phyloP scores from a whole-genome alignment of 2,113 vertebrate species.

The Vireo altiloquus region DNA sequence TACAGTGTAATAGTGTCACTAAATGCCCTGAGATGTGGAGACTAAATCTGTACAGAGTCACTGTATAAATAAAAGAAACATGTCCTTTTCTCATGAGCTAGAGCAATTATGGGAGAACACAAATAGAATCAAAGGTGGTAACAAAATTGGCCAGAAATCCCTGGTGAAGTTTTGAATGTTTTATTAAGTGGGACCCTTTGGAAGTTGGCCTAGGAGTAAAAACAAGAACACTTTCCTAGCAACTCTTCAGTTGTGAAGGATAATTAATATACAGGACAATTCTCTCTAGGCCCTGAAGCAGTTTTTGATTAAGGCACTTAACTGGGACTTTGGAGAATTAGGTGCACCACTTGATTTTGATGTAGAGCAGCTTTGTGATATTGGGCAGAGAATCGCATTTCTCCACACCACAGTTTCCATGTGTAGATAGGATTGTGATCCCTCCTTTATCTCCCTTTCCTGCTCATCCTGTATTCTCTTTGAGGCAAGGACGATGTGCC shows the following conservation, averaged over 20 bases:
- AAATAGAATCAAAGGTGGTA: neutral
- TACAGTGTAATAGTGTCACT: neutral
- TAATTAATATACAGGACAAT: constrained; percentile 60
- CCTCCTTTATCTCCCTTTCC: neutral
- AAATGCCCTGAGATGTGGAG: neutral
- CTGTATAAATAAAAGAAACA: neutral
- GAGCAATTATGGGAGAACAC: neutral
- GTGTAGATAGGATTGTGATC: neutral
- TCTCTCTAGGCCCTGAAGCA: constrained; percentile 54
- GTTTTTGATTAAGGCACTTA: constrained; percentile 55
- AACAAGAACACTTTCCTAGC: neutral
- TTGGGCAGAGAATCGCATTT: neutral
- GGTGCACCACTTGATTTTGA: neutral
- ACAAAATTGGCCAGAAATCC: constrained; percentile 31
- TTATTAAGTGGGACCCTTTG: constrained; percentile 30
- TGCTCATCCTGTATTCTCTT: neutral
- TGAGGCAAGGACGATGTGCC: neutral
- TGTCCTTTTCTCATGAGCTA: neutral
- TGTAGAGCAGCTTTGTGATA: neutral
- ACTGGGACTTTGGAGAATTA: constrained; percentile 42
- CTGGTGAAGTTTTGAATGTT: constrained; percentile 10
- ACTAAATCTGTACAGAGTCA: neutral
- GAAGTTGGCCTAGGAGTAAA: constrained; percentile 23
- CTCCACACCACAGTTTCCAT: constrained; percentile 7
- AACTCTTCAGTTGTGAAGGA: constrained; percentile 31